Evolutionary conservation across 2,797 vertebrate species (phyloP).

Genomic region (Apogon hyalosoma): DNA sequence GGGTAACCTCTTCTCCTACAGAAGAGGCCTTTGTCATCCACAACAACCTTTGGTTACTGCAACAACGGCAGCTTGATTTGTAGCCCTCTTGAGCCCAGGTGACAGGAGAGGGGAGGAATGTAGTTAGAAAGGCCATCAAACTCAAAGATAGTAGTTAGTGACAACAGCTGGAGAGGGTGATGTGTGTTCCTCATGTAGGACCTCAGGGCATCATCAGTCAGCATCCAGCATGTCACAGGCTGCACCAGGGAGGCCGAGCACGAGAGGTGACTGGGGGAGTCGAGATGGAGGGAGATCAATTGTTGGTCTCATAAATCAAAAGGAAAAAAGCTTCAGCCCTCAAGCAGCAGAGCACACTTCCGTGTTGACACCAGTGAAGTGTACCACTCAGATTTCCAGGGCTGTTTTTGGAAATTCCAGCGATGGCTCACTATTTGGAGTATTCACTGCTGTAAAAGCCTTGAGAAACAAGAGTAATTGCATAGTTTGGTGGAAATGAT

Average conservation of each 20-base stretch:
- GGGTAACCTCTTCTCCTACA: conserved; percentile 44
- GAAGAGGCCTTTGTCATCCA: conserved; percentile 65
- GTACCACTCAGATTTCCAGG: conserved; percentile 21
- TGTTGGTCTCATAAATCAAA: conserved; percentile 75
- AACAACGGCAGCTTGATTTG: conserved; percentile 79
- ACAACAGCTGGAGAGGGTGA: conserved; percentile 81
- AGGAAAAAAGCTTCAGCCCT: conserved; percentile 31
- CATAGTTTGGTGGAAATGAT: conserved; percentile 38
- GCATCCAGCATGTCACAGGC: conserved; percentile 65
- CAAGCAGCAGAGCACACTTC: conserved; percentile 37
- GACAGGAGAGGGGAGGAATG: conserved; percentile 79
- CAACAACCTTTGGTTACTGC: conserved; percentile 71
- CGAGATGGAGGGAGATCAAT: conserved; percentile 53
- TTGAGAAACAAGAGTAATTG: conserved; percentile 48
- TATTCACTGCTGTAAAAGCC: conserved; percentile 24
- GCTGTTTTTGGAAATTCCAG: conserved; percentile 30
- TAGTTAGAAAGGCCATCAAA: conserved; percentile 79
- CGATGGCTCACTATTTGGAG: conserved; percentile 25
- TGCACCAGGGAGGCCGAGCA: conserved; percentile 49
- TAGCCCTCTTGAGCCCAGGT: conserved; percentile 71
- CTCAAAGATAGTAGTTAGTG: conserved; percentile 79
- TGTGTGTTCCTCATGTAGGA: conserved; percentile 62
- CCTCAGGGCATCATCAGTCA: conserved; percentile 80
- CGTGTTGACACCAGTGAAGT: conserved; percentile 28
- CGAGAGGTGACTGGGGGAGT: conserved; percentile 35